A percentile compares a stretch with the other conserved stretches of the same genome.
These are phyloP conservation scores for Dinothrombium tinctorium DNA, from an alignment of 1,140 invertebrate species.

Conservation along the genomic window DNA sequence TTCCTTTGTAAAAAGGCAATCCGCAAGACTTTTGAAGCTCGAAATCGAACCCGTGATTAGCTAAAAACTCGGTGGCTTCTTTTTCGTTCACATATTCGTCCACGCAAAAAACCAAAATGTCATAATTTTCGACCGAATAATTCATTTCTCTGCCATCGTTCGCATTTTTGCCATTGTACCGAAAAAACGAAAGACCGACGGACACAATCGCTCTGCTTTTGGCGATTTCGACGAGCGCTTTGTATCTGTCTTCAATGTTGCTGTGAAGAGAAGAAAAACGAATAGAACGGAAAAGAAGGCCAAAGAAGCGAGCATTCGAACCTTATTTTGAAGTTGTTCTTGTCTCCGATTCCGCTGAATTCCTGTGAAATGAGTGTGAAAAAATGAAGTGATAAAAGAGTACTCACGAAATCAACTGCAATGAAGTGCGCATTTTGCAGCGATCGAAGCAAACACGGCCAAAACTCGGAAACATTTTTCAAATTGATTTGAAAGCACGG, in stretches of 20 bases:
- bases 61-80: constrained; percentile 23
- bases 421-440: constrained; percentile 18
- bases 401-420: constrained; percentile 19
- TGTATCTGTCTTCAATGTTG: constrained; percentile 26
- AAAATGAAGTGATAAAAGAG: not conserved
- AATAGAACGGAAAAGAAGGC: not conserved
- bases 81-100: constrained; percentile 26
- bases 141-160: constrained; percentile 2
- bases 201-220: constrained; percentile 24
- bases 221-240: constrained; percentile 20
- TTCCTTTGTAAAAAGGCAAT: constrained; percentile 24
- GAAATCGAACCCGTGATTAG: constrained; percentile 29
- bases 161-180: constrained; percentile 1
- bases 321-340: constrained; percentile 20
- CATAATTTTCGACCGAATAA: constrained; percentile 24
- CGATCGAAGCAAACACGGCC: constrained; percentile 14
- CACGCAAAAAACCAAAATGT: constrained; percentile 22
- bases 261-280: constrained; percentile 15
- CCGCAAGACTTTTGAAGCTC: constrained; percentile 25
- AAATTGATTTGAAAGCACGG: constrained; percentile 13
- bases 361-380: constrained; percentile 17
- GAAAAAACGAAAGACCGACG: constrained; percentile 26
- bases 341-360: constrained; percentile 26
- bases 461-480: constrained; percentile 16
- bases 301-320: constrained; percentile 13